These are phyloP conservation scores for Dendrophyllia cribrosa DNA, from an alignment of 64 coral and sea anemone species.

Conservation along the genomic window DNA sequence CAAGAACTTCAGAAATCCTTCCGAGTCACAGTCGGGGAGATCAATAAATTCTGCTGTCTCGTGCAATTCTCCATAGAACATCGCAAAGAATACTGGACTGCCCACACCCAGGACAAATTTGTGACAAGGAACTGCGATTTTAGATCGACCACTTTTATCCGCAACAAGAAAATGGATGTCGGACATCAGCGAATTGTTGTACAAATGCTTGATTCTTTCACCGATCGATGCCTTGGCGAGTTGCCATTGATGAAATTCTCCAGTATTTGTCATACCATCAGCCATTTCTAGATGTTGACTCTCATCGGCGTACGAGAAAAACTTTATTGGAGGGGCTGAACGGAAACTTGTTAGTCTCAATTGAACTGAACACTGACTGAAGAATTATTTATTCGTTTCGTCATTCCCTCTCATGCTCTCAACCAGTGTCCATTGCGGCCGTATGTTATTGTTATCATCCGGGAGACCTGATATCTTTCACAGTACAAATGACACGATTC, in stretches of 20 bases:
- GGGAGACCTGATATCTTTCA: too few species aligned
- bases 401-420: too few species aligned
- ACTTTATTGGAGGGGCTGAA: too few species aligned
- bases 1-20: slow-evolving; percentile 18
- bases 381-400: too few species aligned
- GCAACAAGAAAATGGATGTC: not conserved
- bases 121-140: slow-evolving; percentile 1
- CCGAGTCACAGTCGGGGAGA: not conserved
- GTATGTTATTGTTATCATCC: too few species aligned
- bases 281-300: not conserved
- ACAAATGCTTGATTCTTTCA: slow-evolving; percentile 12
- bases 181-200: not conserved
- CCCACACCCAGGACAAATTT: slow-evolving; percentile 2
- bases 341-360: not conserved
- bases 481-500: too few species aligned
- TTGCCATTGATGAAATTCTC: not conserved
- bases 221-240: not conserved
- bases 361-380: not conserved
- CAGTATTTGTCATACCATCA: too few species aligned
- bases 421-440: too few species aligned
- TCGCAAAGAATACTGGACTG: not conserved
- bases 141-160: not conserved
- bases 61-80: slow-evolving; percentile 1
- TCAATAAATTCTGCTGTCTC: not conserved
- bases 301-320: too few species aligned